Evolutionary conservation across 2,113 vertebrate genomes (phyloP).

Genomic region (Pogonocichla stellata): DNA sequence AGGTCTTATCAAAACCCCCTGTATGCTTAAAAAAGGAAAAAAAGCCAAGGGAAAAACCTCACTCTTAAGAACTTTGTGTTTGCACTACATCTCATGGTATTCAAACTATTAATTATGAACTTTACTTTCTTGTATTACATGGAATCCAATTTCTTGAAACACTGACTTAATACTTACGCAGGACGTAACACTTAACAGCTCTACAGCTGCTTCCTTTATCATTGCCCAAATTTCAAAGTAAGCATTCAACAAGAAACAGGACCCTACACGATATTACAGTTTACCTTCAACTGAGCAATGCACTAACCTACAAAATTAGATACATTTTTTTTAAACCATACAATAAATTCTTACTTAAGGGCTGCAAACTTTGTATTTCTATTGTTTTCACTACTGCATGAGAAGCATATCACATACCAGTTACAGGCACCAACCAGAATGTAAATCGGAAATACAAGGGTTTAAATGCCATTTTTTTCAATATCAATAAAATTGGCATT

Average conservation of each 20-base stretch:
- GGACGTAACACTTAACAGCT: background rate
- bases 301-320: background rate
- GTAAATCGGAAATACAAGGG: background rate
- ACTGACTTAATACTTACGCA: background rate
- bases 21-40: background rate
- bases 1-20: background rate
- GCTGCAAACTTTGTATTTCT: background rate
- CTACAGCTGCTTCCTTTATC: background rate
- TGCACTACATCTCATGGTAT: background rate
- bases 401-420: background rate
- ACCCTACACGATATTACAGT: rapidly evolving
- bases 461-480: background rate
- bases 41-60: background rate
- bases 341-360: background rate
- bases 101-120: background rate
- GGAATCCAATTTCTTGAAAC: background rate
- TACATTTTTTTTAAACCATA: background rate
- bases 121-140: background rate
- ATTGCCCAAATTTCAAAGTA: background rate
- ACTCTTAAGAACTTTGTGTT: background rate
- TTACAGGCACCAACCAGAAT: background rate
- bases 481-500: background rate
- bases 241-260: background rate
- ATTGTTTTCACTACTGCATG: background rate
- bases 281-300: background rate